These are phyloP conservation scores for Cabera pusaria DNA, from an alignment of 2,888 invertebrate genomes.

Conservation along the genomic window DNA sequence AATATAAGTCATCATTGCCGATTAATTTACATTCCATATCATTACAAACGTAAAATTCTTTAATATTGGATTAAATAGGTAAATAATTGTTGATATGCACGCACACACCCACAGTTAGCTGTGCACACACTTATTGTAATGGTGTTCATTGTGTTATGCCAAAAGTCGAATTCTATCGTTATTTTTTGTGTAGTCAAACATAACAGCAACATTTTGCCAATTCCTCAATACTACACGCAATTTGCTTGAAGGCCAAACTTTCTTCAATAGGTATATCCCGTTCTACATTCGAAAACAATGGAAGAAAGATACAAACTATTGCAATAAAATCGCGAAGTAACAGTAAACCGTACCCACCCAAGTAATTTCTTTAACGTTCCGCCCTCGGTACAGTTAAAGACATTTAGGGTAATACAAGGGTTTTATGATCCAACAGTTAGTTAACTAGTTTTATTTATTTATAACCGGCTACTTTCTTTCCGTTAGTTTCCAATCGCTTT, in stretches of 20 bases:
- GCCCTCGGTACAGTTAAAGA: conserved; percentile 38
- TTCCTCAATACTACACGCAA: not conserved
- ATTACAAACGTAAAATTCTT: no score
- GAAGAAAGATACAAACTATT: conserved; percentile 28
- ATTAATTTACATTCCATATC: no score
- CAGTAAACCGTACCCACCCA: conserved; percentile 31
- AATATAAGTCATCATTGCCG: no score
- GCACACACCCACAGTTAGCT: no score
- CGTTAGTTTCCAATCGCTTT: conserved; percentile 68
- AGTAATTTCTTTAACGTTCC: conserved; percentile 24
- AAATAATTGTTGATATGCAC: no score
- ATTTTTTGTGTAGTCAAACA: no score
- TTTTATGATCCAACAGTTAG: conserved; percentile 51
- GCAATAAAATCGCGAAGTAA: conserved; percentile 31
- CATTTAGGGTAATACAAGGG: conserved; percentile 39
- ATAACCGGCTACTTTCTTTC: conserved; percentile 68
- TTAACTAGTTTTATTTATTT: conserved; percentile 49
- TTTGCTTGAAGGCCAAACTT: not conserved
- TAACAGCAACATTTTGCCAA: no score
- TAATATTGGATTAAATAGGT: no score
- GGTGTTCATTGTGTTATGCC: no score
- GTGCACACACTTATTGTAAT: no score
- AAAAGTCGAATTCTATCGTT: no score
- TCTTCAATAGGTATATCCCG: not conserved
- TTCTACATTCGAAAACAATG: conserved; percentile 13